phyloP scores from a whole-genome alignment of 2,888 invertebrate genomes.

The Harpagoxenus sublaevis region DNA sequence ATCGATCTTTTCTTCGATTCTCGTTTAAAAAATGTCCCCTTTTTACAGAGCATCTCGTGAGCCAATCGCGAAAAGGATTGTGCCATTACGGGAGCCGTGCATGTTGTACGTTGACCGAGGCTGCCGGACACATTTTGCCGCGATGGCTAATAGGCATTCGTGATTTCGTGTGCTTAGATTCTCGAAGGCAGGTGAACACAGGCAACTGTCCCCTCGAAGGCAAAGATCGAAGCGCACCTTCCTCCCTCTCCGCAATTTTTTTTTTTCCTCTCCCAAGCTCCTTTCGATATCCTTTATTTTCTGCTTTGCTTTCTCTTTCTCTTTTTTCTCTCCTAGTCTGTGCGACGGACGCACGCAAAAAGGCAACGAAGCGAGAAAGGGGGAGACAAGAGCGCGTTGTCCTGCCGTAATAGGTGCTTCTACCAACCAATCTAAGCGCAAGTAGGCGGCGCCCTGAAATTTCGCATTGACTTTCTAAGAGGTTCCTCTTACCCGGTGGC shows the following conservation, averaged over 20 bases:
- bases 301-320: background rate
- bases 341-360: conserved; percentile 37
- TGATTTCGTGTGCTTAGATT: conserved; percentile 83
- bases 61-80: conserved; percentile 31
- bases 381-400: conserved; percentile 62
- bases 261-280: conserved; percentile 4
- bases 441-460: conserved; percentile 74
- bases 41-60: background rate
- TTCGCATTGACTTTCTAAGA: conserved; percentile 72
- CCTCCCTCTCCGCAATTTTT: conserved; percentile 30
- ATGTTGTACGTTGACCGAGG: conserved; percentile 19
- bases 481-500: conserved; percentile 67
- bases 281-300: conserved; percentile 11
- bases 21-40: too few species aligned
- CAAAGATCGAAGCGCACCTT: conserved; percentile 71
- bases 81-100: conserved; percentile 33
- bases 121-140: conserved; percentile 55
- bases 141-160: conserved; percentile 78
- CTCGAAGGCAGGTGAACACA: conserved; percentile 79
- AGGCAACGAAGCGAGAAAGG: conserved; percentile 45
- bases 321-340: background rate
- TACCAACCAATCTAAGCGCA: conserved; percentile 57
- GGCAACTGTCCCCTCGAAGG: conserved; percentile 81
- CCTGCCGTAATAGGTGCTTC: conserved; percentile 50
- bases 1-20: background rate